Evolutionary conservation across 2,888 invertebrate species (phyloP), one percentile per base, ranked within the genome.

Genomic region (Cotesia congregata): DNA sequence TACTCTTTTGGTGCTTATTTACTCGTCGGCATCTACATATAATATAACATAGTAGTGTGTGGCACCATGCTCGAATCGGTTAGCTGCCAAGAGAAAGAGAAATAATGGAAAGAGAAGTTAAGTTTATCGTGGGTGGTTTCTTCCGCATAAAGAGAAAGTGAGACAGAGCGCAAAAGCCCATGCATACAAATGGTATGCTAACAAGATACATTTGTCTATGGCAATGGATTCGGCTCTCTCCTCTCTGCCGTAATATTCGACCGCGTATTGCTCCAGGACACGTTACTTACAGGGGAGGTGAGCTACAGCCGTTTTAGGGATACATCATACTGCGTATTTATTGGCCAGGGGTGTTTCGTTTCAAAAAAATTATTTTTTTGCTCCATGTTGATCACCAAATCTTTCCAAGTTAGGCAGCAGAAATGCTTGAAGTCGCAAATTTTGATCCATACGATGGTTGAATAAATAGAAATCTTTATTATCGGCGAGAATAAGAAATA

Each of bases 161-260:
- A 75, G 77, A 77, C 80, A 80, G 83, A 83, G 84, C 83, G 84
- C 85, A 86, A 86, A 88, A 88, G 86, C 86, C 87, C 88, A 89
- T 89, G 88, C 88, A 88, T 89, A 88, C 87, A 88, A 89, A 89
- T 88, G 86, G 86, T 88, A 88, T 89, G 89, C 88, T 88, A 88
- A 89, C 87, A 88, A 88, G 88, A 85, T 88, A 88, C 88, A 88
- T 88, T 88, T 88, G 88, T 89, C 88, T 87, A 88, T 85, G 86
- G 85, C 82, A 83, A 84, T 87, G 85, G 83, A 80, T 82, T 30
- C 30, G 80, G 75, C 72, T 61, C 50, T 75, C 69, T 79, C 77
- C 73, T 78, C 74, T 73, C 30, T 77, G 73, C 75, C 73, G 65
- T 72, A 50, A 50, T 50, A 50, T 80, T 76, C 72, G 17, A 41